Evolutionary conservation across 2,888 invertebrate species (phyloP), one percentile per base, ranked within the genome.

Genomic region (Schrankia costaestrigalis): DNA sequence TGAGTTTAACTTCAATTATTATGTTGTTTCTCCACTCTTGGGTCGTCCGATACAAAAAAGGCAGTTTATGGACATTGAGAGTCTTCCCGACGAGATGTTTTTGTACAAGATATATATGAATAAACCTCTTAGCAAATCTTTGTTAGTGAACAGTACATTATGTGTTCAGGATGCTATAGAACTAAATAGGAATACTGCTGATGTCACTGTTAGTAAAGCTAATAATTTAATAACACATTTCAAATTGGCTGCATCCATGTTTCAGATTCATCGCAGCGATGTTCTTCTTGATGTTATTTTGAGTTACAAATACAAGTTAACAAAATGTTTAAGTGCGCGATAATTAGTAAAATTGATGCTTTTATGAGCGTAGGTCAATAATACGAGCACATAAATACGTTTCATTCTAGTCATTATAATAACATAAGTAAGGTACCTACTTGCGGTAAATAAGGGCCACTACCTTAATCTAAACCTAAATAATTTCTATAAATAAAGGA

Each of bases 1-100:
- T 21, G 28, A 32, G 8, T 57, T 58, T 30, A 29, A 51, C 18
- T 57, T 44, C 9, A 22, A 51, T 2, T 12, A 44, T 2, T 40
- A 45, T 13, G 33, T 53, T n/a, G 27, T 51, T 2, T 61, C 57
- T 0, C 54, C 63, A 0, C 68, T 55, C 26, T 30, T 56, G 3
- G 69, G 68, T 0, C 35, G 38, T 13, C 27, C 45, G n/a, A 27
- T 45, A 17, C 18, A 5, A 3, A 45, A 27, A 18, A 30, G 8
- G 3, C 11, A 22, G 2, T 45, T 45, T 9, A 3, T 13, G 3
- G 9, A 30, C 10, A 12, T 36, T 0, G 21, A 37, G 1, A 32
- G 23, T 2, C 24, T 57, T 4, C 37, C 57, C 3, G 13, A 30
- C n/a, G 40, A 46, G 26, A 35, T 41, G 12, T 13, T 24, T 13